Evolutionary conservation across 1,140 invertebrate genomes (phyloP), one percentile per base, ranked within the genome.

Genomic region (Ceratitis capitata): DNA sequence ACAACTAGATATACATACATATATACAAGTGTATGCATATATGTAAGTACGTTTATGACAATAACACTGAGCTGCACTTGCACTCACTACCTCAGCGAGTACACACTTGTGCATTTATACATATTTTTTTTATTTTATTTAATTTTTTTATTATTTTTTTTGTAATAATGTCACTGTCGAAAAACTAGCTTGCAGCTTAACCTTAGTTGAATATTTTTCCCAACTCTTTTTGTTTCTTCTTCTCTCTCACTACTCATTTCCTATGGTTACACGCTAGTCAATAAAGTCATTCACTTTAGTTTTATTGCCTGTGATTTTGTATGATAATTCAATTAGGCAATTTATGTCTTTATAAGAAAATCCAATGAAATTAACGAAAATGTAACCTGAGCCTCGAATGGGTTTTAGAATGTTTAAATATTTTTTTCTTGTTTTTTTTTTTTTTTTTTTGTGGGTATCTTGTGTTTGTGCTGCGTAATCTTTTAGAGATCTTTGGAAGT

Each of bases 311-410:
- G 1, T 39, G 35, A 69, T 69, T 69, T 69, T 26, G 3, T 69
- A 14, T 69, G 64, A 69, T 69, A 69, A 69, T 69, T 69, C 64
- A 69, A 69, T 69, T 69, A 69, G 32, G 35, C 32, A 14, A 7
- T n/a, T 16, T 69, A 42, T 69, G 64, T 69, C 32, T 23, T 42
- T 7, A 69, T 39, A 69, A 42, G 32, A 69, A 42, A 69, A 39
- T n/a, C n/a, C n/a, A 69, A 7, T 35, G 16, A 69, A 39, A 35
- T 69, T 64, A 64, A 64, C 58, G 39, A 39, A 39, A 39, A 69
- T 39, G 64, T 39, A 69, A 39, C 16, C 35, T 32, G 64, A 69
- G 35, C 35, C n/a, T 19, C 9, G 14, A 19, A 5, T 14, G 12
- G 51, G 51, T 5, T 19, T 14, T 0, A 56, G 51, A 19, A 56